These are phyloP conservation scores for Propithecus deckenii DNA, from an alignment of 2,797 vertebrate genomes.

Conservation along the genomic window DNA sequence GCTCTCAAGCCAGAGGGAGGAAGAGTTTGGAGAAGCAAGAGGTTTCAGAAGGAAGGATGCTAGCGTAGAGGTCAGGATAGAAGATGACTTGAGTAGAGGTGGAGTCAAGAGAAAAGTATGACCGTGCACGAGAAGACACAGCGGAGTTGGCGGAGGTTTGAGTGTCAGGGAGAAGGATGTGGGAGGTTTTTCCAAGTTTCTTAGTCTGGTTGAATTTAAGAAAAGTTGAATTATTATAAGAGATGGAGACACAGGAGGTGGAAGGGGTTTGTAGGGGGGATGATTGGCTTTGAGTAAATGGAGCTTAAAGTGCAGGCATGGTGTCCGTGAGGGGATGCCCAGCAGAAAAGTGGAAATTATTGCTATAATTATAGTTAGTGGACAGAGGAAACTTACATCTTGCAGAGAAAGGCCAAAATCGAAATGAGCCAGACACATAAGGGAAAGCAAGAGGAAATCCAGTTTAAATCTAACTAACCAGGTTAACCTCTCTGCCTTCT, in stretches of 20 bases:
- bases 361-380: not conserved
- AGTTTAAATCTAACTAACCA: not conserved
- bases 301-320: not conserved
- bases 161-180: not conserved
- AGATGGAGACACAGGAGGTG: not conserved
- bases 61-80: not conserved
- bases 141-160: not conserved
- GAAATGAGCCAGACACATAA: not conserved
- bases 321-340: not conserved
- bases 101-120: not conserved
- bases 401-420: conserved; percentile 12
- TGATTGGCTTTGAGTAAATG: conserved; percentile 4
- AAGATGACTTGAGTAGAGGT: not conserved
- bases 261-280: not conserved
- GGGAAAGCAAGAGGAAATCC: not conserved
- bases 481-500: not conserved
- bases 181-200: not conserved
- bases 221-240: not conserved
- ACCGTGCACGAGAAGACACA: not conserved
- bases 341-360: not conserved
- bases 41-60: not conserved
- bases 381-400: not conserved
- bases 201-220: not conserved
- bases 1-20: not conserved
- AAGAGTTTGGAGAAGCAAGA: not conserved